Base-by-base conservation (phyloP, 2,888 invertebrate species). In the Epicampocera succincta region DNA sequence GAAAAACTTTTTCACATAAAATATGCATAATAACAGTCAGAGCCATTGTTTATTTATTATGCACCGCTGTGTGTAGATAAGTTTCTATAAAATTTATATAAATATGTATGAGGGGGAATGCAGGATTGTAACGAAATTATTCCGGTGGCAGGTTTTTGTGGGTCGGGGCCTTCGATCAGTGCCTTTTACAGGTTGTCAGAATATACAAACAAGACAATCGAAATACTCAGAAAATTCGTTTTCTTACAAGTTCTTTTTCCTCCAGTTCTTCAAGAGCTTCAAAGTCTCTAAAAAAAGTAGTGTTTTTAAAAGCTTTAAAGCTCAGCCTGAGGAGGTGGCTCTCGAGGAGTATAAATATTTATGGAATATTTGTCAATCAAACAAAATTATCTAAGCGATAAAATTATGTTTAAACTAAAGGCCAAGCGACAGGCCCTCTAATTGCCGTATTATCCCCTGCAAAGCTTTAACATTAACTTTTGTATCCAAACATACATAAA, bases 1-100 rank as follows among this genome's bases (percentile, higher is more conserved):
- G 73, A 74, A 82, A 73, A 77, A 74, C n/a, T 69, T 82, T 82
- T 82, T 78, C 65, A 9, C 78, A 82, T 82, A 78, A 82, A 82
- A 78, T 82, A 82, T 82, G 71, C 78, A 74, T 82, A 78, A 82
- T 71, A 82, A 75, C 66, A 66, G 74, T 61, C 78, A 61, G 60
- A 66, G 44, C 65, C 60, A 78, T 82, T 82, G 78, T 78, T 74
- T 63, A 66, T 78, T 74, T 63, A 66, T 72, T 65, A 33, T 66
- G 46, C 50, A 58, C 33, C 65, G 42, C 44, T 77, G 58, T 78
- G 19, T 38, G 38, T 63, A 63, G 40, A 48, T 48, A 11, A 56
- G 40, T 56, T 68, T 56, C 12, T 40, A 58, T 72, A 50, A 42
- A 17, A 19, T 44, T 65, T n/a, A n/a, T 2, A 46, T 17, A 13